Evolutionary conservation across 2,888 invertebrate species (phyloP), one percentile per base, ranked within the genome.

Genomic region (Phlogophora meticulosa): DNA sequence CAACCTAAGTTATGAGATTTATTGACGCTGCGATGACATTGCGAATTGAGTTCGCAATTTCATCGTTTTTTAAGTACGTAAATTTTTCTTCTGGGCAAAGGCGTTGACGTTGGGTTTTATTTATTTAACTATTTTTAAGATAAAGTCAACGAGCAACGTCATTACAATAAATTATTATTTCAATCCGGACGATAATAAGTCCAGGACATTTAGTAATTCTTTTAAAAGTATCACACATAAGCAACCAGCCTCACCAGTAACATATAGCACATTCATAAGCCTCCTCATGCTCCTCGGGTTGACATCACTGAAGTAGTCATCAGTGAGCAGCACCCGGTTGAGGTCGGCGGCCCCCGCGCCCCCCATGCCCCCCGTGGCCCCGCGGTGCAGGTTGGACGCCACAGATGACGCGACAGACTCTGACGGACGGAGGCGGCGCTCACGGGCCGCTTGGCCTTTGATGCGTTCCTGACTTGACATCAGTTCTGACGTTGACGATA

Each of bases 281-380:
- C 99, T 96, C 72, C 99, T 96, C 99, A 99, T 99, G 85, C 99
- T 99, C 52, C 99, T 96, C 0, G 99, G 99, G 95, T 99, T 99
- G 76, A 99, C 99, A 92, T 99, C 99, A 85, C 99, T 99, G 93
- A 99, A 99, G 96, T 99, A 99, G 92, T 99, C 99, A 88, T 99
- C 99, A 0, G 99, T 99, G 22, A 99, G 96, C 78, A 99, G 96
- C 95, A 99, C 98, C 83, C 98, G 97, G 46, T 98, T 95, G 32
- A 96, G 87, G 80, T 93, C 96, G 48, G 97, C 97, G 1, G 98
- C 97, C 5, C 97, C 98, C 1, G 81, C 63, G 2, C 70, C 78
- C 0, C 51, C 72, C 11, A 85, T 81, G 83, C 91, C 90, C 9
- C 90, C 90, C 38, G 88, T 89, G 92, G 97, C 85, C 62, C 98